Evolutionary conservation across 2,888 invertebrate species (phyloP).

Genomic region (Formica aserva): DNA sequence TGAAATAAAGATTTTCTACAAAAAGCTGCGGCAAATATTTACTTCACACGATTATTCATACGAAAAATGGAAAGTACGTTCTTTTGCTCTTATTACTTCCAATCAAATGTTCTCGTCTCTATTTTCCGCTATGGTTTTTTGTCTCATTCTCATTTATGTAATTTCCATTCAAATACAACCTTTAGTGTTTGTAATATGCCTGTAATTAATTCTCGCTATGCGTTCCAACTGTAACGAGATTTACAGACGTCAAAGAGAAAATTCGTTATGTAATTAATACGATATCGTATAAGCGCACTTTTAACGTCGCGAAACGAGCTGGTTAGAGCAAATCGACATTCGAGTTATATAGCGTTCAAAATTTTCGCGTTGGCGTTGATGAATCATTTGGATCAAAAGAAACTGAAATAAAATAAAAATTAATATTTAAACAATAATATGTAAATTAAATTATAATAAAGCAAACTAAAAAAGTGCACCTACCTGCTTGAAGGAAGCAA

Average conservation of each 20-base stretch:
- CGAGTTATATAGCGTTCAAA: neutral
- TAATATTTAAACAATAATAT: slow-evolving; percentile 5
- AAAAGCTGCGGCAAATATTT: neutral
- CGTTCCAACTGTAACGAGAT: neutral
- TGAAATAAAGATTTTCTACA: neutral
- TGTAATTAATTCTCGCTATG: neutral
- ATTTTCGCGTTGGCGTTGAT: neutral
- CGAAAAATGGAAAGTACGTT: neutral
- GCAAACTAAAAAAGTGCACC: slow-evolving; percentile 57
- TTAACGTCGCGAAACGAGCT: slow-evolving; percentile 8
- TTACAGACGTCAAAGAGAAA: slow-evolving; percentile 29
- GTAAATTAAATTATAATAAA: slow-evolving; percentile 9
- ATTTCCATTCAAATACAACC: neutral
- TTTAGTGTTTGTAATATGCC: neutral
- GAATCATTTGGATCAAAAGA: neutral
- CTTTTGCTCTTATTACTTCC: neutral
- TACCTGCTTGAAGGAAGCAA: slow-evolving; percentile 52
- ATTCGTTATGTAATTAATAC: slow-evolving; percentile 15
- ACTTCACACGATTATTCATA: neutral
- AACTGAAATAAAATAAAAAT: slow-evolving; percentile 11
- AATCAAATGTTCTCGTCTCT: neutral
- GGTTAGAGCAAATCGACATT: neutral
- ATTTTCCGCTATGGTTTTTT: neutral
- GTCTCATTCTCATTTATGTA: neutral
- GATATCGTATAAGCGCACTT: slow-evolving; percentile 10